These are phyloP conservation scores for Cephonodes hylas DNA, from an alignment of 2,888 invertebrate genomes.

Conservation along the genomic window DNA sequence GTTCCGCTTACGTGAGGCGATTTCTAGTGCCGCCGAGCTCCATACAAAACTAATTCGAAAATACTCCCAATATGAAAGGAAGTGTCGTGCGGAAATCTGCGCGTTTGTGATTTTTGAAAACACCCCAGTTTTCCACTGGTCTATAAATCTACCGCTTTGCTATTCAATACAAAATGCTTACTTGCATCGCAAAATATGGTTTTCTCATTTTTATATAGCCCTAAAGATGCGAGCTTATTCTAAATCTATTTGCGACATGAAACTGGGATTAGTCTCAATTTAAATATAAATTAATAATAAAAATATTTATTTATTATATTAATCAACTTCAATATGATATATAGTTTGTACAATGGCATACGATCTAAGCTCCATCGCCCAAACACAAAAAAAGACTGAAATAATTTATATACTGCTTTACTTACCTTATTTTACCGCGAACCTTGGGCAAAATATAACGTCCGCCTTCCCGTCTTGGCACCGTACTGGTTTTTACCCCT, in stretches of 20 bases:
- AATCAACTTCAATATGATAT: too few relatives aligned
- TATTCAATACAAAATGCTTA: neutral
- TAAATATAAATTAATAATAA: too few relatives aligned
- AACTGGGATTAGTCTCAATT: too few relatives aligned
- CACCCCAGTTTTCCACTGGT: neutral
- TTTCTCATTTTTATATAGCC: neutral
- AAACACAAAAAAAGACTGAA: too few relatives aligned
- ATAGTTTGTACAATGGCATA: too few relatives aligned
- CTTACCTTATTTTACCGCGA: too few relatives aligned
- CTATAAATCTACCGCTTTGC: neutral
- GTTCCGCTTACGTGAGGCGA: neutral
- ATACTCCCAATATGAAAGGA: neutral
- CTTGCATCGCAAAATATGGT: neutral
- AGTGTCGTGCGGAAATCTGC: neutral
- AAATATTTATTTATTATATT: too few relatives aligned
- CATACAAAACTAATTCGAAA: slow-evolving; percentile 1
- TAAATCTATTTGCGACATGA: neutral
- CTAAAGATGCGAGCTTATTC: neutral
- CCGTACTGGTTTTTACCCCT: too few relatives aligned
- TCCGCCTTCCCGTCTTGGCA: too few relatives aligned
- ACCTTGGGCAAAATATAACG: too few relatives aligned
- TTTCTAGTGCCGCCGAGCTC: neutral
- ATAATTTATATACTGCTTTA: too few relatives aligned
- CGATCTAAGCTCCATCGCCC: too few relatives aligned
- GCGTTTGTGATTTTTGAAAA: neutral